These are phyloP conservation scores for Solenodon paradoxus DNA, from an alignment of 2,113 vertebrate genomes.

Conservation along the genomic window DNA sequence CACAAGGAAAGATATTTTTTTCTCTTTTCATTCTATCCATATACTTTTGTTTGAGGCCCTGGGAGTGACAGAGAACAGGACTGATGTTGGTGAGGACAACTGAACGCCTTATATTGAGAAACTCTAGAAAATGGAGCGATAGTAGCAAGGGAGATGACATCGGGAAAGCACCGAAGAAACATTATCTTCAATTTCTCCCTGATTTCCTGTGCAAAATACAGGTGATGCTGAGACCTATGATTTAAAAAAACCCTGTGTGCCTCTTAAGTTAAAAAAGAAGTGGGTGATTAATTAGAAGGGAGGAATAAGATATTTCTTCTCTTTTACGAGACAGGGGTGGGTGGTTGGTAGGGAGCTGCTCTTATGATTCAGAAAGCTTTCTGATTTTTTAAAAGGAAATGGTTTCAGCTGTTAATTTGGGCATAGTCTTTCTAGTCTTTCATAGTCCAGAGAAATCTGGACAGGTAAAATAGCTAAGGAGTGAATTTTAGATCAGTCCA, in stretches of 20 bases:
- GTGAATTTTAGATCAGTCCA: background rate
- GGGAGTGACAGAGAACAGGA: background rate
- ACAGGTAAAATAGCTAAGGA: background rate
- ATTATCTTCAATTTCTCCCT: background rate
- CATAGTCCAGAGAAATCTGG: background rate
- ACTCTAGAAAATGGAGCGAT: background rate
- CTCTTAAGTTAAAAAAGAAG: background rate
- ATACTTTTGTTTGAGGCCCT: background rate
- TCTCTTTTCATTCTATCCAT: background rate
- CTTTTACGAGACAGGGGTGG: background rate
- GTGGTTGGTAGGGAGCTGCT: background rate
- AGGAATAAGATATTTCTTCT: background rate
- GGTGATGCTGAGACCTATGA: background rate
- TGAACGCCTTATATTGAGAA: background rate
- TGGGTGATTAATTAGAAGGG: background rate
- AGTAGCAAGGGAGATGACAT: background rate
- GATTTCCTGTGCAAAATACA: background rate
- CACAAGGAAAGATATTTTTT: background rate
- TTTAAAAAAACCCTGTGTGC: background rate
- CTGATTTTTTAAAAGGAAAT: background rate
- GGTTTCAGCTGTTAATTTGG: background rate
- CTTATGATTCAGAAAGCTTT: background rate
- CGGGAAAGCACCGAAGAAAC: background rate
- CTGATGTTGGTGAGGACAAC: background rate
- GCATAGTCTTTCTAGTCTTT: background rate